Percentiles rank a stretch among this genome's conserved stretches.
These are phyloP conservation scores for Drosophila leonis DNA, from an alignment of 2,888 invertebrate genomes.

Conservation along the genomic window DNA sequence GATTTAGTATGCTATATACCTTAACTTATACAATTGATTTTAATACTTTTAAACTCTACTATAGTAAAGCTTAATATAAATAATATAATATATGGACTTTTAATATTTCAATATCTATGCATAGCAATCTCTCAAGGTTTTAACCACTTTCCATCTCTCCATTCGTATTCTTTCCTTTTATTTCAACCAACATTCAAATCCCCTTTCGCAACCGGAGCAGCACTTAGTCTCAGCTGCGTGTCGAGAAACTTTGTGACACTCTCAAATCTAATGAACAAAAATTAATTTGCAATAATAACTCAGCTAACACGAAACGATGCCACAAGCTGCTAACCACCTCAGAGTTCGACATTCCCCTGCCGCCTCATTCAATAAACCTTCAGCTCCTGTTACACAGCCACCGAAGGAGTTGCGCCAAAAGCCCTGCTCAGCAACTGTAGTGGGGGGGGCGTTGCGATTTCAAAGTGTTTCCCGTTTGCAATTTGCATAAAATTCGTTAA, in stretches of 20 bases:
- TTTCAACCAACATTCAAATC: background rate
- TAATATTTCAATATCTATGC: background rate
- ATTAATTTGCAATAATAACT: constrained; percentile 84
- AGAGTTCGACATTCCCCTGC: background rate
- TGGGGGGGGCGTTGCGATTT: constrained; percentile 49
- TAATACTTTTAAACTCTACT: background rate
- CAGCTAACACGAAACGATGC: constrained; percentile 73
- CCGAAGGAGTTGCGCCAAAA: constrained; percentile 48
- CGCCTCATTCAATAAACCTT: constrained; percentile 1
- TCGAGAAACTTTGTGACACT: constrained; percentile 69
- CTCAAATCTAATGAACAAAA: constrained; percentile 82
- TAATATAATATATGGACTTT: background rate
- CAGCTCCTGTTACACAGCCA: constrained; percentile 34
- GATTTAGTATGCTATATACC: background rate
- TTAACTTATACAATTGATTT: background rate
- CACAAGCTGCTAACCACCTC: constrained; percentile 61
- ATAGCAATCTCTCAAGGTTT: background rate
- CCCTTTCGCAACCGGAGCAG: background rate
- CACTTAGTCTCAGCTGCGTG: constrained; percentile 54
- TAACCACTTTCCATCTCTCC: background rate
- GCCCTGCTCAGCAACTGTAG: constrained; percentile 6
- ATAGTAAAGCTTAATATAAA: background rate
- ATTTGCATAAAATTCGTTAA: constrained; percentile 85
- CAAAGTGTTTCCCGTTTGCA: constrained; percentile 84
- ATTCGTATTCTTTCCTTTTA: background rate